Evolutionary conservation across 2,888 invertebrate species (phyloP).

Genomic region (Lampropteryx suffumata): DNA sequence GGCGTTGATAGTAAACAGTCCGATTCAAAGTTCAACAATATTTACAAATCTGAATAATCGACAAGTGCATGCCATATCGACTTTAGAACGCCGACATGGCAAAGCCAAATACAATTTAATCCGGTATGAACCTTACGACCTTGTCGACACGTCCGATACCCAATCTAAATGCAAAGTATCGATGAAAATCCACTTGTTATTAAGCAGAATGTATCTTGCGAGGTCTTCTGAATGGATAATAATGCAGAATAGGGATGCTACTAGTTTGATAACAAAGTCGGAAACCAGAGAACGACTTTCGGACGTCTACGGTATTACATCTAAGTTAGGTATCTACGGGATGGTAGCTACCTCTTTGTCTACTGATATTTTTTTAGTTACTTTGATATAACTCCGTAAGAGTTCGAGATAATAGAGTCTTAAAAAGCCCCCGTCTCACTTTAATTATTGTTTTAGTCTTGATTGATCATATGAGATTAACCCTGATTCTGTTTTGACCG

Average conservation of each 20-base stretch:
- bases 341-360: too few species aligned
- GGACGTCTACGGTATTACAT: too few species aligned
- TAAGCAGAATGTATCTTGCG: conserved; percentile 65
- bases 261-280: neutral
- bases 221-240: conserved; percentile 64
- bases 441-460: too few species aligned
- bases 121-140: conserved; percentile 20
- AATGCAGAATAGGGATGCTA: conserved; percentile 32
- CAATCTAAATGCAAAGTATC: conserved; percentile 40
- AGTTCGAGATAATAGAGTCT: too few species aligned
- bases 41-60: conserved; percentile 4
- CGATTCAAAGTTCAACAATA: conserved; percentile 3
- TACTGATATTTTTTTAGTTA: too few species aligned
- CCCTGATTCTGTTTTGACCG: too few species aligned
- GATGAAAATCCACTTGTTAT: conserved; percentile 55
- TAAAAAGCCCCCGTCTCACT: too few species aligned
- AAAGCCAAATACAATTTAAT: conserved; percentile 22
- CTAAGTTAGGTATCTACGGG: too few species aligned
- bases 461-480: too few species aligned
- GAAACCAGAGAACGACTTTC: too few species aligned
- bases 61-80: conserved; percentile 8
- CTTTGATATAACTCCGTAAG: too few species aligned
- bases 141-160: conserved; percentile 28
- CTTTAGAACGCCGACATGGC: conserved; percentile 7
- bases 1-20: neutral